Conservation (phyloP, 1,140 invertebrate species). For the Drosophila ohnishii region DNA sequence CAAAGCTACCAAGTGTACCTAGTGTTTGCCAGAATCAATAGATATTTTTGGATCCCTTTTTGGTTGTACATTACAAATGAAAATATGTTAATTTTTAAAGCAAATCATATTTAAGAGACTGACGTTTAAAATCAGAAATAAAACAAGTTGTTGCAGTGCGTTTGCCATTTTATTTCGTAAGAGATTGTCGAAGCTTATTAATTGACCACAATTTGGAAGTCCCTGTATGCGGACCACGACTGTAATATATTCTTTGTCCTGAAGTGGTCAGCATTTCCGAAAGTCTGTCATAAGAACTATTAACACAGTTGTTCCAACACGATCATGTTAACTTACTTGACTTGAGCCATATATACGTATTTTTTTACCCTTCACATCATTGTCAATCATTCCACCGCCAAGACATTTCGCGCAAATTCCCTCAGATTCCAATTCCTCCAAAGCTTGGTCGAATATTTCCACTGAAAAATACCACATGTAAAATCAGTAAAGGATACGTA, state of each 20-base stretch:
- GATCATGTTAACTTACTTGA: constrained; percentile 27
- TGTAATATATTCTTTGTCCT: constrained; percentile 42
- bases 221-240: constrained; percentile 17
- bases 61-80: too few relatives aligned
- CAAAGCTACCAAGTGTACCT: background rate
- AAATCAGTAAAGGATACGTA: too few relatives aligned
- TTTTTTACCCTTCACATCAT: background rate
- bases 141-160: background rate
- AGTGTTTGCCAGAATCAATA: background rate
- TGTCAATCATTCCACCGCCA: constrained; percentile 51
- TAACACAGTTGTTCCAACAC: background rate
- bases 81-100: background rate
- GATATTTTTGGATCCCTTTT: too few relatives aligned
- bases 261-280: constrained; percentile 53
- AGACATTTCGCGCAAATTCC: constrained; percentile 45
- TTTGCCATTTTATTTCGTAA: background rate
- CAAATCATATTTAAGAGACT: background rate
- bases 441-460: constrained; percentile 28
- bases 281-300: constrained; percentile 29
- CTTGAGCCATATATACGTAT: constrained; percentile 48
- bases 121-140: background rate
- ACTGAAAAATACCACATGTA: constrained; percentile 4
- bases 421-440: constrained; percentile 19
- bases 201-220: constrained; percentile 29
- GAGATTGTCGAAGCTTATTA: constrained; percentile 3